phyloP scores from a whole-genome alignment of 2,797 vertebrate species.

The Leptatherina wallacei region DNA sequence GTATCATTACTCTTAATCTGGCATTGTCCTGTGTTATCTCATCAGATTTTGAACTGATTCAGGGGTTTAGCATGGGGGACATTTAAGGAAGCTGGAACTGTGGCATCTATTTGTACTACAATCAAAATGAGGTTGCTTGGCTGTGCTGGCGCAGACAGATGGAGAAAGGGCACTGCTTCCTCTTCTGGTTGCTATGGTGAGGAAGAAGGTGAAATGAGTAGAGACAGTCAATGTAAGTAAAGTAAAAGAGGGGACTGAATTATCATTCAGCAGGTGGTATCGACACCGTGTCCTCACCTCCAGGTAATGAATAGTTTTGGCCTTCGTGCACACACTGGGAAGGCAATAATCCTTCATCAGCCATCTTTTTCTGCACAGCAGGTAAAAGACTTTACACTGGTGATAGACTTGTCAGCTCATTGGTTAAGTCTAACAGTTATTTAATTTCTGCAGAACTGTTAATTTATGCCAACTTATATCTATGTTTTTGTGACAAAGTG shows the following conservation, averaged over 20 bases:
- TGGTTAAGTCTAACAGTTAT: constrained; percentile 20
- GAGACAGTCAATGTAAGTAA: constrained; percentile 45
- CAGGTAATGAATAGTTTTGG: constrained; percentile 62
- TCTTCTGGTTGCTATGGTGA: constrained; percentile 73
- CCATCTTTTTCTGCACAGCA: constrained; percentile 36
- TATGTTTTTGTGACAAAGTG: too few relatives aligned
- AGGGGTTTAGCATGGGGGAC: constrained; percentile 10
- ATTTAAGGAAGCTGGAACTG: constrained; percentile 24
- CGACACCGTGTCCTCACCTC: constrained; percentile 23
- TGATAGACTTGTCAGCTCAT: constrained; percentile 55
- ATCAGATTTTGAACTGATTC: not conserved
- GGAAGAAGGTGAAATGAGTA: constrained; percentile 35
- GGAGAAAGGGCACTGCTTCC: constrained; percentile 37
- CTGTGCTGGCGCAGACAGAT: constrained; percentile 29
- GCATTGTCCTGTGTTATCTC: not conserved
- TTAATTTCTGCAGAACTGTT: not conserved
- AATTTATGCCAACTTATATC: not conserved
- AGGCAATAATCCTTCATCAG: constrained; percentile 54
- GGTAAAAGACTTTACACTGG: constrained; percentile 33
- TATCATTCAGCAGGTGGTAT: constrained; percentile 64
- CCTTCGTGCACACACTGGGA: constrained; percentile 40
- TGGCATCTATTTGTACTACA: constrained; percentile 23
- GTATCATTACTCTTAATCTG: not conserved
- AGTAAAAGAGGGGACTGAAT: constrained; percentile 55
- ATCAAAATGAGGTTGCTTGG: constrained; percentile 27